Base-by-base conservation (phyloP, 2,797 vertebrate genomes). In the Halcyon smyrnensis region DNA sequence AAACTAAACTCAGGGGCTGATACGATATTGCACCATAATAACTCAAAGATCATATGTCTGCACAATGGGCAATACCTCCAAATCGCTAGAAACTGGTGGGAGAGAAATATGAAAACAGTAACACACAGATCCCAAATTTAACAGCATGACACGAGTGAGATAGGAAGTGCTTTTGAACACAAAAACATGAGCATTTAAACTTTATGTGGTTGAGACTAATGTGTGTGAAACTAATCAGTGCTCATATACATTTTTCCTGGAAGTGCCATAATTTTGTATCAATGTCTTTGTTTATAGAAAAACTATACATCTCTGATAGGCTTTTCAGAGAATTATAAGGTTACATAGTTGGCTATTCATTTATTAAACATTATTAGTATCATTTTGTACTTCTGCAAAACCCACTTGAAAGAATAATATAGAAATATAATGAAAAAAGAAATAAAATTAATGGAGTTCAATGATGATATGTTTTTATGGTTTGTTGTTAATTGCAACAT, bases 401-500 rank as follows among this genome's bases (percentile, higher is more conserved):
- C 4, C 13, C 19, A 60, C 19, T 50, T 74, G 53, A 91, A 90
- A 87, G 43, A 77, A 70, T 25, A 84, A 79, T 84, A 56, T 79
- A 51, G 45, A 17, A 79, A 43, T 53, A 77, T 9, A 2, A 77
- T 30, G 9, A 76, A 74, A 74, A 75, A 67, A 43, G 32, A 70
- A 87, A 82, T 64, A 67, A 84, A 90, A 93, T 64, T 80, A 89
- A 92, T 77, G 53, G 71, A 87, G 28, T 41, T 54, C 17, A 91
- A 74, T 89, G 45, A 51, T 70, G 81, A 51, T 94, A 87, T 54
- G 65, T 87, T 95, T 92, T 83, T 92, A 95, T 1, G 13, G 57
- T 46, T 94, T 92, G 53, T 63, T 93, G 86, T 88, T 95, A 96
- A 89, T 86, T 89, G 81, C 75, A 95, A 60, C 82, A 80, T 15